phyloP scores from a whole-genome alignment of 1,140 invertebrate genomes.

The Sitobion miscanthi region DNA sequence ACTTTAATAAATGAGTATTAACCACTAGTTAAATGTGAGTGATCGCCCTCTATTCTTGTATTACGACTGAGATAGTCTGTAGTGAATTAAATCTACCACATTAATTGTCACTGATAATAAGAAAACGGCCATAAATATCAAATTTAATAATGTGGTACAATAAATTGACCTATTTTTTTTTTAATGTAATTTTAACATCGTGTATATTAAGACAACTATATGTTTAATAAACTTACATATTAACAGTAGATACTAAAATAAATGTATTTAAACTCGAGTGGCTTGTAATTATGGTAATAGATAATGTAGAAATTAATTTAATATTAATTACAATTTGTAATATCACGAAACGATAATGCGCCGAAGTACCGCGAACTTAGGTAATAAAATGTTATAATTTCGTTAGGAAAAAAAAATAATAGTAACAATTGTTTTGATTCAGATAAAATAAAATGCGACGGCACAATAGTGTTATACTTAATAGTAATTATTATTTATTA shows the following conservation, averaged over 20 bases:
- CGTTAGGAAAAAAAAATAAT: background rate
- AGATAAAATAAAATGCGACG: background rate
- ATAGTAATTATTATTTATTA: background rate
- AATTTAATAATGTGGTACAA: background rate
- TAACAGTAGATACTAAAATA: background rate
- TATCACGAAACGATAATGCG: background rate
- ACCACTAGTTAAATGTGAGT: background rate
- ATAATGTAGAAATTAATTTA: background rate
- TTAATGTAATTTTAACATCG: background rate
- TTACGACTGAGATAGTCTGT: background rate
- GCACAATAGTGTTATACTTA: background rate
- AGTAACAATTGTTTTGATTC: background rate
- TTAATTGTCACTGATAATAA: background rate
- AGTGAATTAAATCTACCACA: background rate
- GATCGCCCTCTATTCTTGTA: background rate
- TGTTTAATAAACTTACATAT: background rate
- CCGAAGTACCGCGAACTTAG: background rate
- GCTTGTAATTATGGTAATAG: background rate
- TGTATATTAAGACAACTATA: background rate
- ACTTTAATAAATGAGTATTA: background rate
- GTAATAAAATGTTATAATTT: background rate
- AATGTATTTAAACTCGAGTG: background rate
- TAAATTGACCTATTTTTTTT: background rate
- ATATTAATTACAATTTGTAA: background rate
- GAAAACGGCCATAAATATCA: background rate